Evolutionary conservation across 1,140 invertebrate genomes (phyloP).

Genomic region (Chrysomallon squamiferum): DNA sequence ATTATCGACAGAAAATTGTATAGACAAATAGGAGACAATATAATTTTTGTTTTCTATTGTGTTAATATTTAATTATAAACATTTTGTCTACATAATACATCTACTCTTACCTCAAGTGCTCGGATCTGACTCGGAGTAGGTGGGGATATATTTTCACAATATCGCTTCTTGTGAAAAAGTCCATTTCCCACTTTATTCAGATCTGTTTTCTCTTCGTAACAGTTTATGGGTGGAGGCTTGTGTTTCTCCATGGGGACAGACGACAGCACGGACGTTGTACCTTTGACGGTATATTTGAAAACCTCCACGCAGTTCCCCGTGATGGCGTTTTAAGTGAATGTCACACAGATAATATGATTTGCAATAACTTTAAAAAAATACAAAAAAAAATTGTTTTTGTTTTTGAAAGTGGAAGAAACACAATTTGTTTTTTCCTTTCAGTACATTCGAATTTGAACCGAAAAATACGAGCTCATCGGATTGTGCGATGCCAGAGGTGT

Average conservation of each 20-base stretch:
- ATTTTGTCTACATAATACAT: too few species aligned
- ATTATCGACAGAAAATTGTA: too few species aligned
- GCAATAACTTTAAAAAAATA: too few species aligned
- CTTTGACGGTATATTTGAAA: conserved; percentile 28
- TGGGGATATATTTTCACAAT: conserved; percentile 23
- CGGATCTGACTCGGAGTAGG: conserved; percentile 31
- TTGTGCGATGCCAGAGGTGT: neutral
- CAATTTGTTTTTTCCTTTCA: neutral
- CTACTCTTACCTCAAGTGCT: conserved; percentile 25
- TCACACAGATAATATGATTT: neutral
- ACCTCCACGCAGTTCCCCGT: conserved; percentile 38
- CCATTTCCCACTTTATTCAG: neutral
- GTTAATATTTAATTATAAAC: too few species aligned
- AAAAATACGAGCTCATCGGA: neutral
- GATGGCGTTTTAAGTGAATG: neutral
- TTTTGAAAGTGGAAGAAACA: too few species aligned
- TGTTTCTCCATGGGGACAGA: conserved; percentile 12
- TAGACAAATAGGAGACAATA: too few species aligned
- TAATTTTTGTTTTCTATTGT: too few species aligned
- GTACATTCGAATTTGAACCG: neutral
- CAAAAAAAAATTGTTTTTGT: too few species aligned
- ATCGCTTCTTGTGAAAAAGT: conserved; percentile 16
- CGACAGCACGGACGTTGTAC: conserved; percentile 13
- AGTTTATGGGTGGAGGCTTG: neutral
- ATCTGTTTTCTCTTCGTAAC: neutral